These are phyloP conservation scores for Sitta europaea DNA, from an alignment of 2,113 vertebrate species.

Conservation along the genomic window DNA sequence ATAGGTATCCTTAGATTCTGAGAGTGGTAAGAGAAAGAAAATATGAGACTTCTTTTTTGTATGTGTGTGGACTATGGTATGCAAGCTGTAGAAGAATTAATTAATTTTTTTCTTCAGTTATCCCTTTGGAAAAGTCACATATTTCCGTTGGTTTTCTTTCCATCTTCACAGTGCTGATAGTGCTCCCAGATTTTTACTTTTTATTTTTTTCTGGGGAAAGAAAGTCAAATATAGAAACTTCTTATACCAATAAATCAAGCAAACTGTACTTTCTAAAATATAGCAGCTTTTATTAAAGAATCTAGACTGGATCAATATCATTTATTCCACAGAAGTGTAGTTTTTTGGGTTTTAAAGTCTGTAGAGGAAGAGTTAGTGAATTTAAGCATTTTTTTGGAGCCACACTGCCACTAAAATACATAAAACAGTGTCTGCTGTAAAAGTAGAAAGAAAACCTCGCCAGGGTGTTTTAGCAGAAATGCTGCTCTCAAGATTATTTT, in stretches of 20 bases:
- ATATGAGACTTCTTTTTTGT: not conserved
- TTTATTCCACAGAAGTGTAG: not conserved
- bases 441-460: not conserved
- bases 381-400: not conserved
- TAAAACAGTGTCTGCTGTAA: not conserved
- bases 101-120: not conserved
- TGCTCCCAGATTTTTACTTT: not conserved
- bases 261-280: not conserved
- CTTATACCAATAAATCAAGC: not conserved
- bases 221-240: not conserved
- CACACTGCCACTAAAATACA: not conserved
- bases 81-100: not conserved
- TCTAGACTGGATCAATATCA: not conserved
- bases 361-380: not conserved
- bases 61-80: not conserved
- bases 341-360: not conserved
- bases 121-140: not conserved
- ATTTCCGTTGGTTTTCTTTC: not conserved
- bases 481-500: not conserved
- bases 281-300: not conserved
- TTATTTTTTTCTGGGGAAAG: not conserved
- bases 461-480: not conserved
- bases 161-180: not conserved
- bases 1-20: not conserved
- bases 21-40: not conserved